Percentiles rank a stretch among this genome's conserved stretches.
Evolutionary conservation across 1,140 invertebrate species (phyloP).

Genomic region (Drosophila kohkoa): DNA sequence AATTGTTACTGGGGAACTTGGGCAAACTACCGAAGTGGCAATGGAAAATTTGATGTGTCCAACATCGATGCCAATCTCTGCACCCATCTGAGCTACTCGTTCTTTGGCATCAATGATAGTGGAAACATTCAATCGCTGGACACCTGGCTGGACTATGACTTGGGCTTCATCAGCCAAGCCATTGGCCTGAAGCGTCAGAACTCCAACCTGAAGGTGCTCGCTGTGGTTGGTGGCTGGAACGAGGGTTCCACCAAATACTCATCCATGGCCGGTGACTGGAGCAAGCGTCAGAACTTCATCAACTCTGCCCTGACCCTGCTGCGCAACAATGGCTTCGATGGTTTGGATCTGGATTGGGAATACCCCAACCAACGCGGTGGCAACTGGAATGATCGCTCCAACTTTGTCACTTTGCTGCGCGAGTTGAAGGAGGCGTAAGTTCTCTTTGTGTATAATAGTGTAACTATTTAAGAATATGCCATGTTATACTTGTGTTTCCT

Average conservation of each 20-base stretch:
- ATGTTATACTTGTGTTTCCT: neutral
- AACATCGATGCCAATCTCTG: slow-evolving; percentile 89
- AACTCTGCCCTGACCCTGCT: slow-evolving; percentile 87
- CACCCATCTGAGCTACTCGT: slow-evolving; percentile 90
- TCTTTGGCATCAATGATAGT: slow-evolving; percentile 87
- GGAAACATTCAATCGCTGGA: slow-evolving; percentile 83
- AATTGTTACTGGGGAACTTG: slow-evolving; percentile 91
- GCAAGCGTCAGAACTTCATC: slow-evolving; percentile 87
- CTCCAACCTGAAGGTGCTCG: slow-evolving; percentile 88
- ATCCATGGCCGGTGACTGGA: slow-evolving; percentile 85
- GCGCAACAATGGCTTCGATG: slow-evolving; percentile 89
- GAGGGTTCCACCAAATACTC: slow-evolving; percentile 90
- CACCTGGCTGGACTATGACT: slow-evolving; percentile 67
- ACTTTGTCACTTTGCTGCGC: slow-evolving; percentile 86
- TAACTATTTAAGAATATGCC: neutral
- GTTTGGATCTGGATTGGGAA: slow-evolving; percentile 93
- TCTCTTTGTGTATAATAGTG: too few relatives aligned
- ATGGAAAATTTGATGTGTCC: slow-evolving; percentile 88
- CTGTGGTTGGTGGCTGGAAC: slow-evolving; percentile 92
- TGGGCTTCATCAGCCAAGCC: slow-evolving; percentile 85
- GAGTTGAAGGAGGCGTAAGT: slow-evolving; percentile 86
- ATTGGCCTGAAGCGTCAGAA: slow-evolving; percentile 87
- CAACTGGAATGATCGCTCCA: slow-evolving; percentile 85
- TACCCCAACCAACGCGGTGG: slow-evolving; percentile 90
- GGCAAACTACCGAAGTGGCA: slow-evolving; percentile 88